These are phyloP conservation scores for Indicator maculatus DNA, from an alignment of 2,113 vertebrate species.

Conservation along the genomic window DNA sequence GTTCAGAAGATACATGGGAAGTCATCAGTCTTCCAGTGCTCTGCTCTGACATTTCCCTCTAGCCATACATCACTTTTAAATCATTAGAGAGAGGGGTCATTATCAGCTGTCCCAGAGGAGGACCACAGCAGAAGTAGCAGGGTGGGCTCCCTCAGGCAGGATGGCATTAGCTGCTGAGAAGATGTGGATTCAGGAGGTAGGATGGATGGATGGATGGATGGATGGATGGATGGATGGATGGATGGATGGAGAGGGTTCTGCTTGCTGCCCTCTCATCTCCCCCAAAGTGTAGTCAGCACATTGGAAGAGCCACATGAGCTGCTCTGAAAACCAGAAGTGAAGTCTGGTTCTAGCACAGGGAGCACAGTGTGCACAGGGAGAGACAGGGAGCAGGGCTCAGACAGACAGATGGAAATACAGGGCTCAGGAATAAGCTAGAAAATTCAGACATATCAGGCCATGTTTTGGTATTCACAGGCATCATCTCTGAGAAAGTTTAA, in stretches of 20 bases:
- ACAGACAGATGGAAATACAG: neutral
- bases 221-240: too few species aligned
- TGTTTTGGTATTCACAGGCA: neutral
- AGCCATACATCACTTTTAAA: neutral
- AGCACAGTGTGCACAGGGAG: neutral
- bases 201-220: too few species aligned
- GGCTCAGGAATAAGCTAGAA: neutral
- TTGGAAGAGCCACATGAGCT: neutral
- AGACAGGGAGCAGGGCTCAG: neutral
- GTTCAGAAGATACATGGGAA: neutral
- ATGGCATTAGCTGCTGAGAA: neutral
- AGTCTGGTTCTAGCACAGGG: neutral
- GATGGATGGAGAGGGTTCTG: neutral
- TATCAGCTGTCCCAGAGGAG: neutral
- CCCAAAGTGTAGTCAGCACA: neutral
- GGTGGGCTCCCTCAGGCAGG: neutral
- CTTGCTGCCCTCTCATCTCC: neutral
- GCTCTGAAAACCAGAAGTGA: neutral
- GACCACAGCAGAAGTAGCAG: neutral
- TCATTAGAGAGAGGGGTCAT: neutral
- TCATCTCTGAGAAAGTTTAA: conserved; percentile 5
- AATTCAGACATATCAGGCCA: neutral
- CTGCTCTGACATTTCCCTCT: neutral
- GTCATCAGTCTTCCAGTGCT: neutral
- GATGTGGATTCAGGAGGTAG: neutral